Evolutionary conservation across 2,113 vertebrate genomes (phyloP).

Genomic region (Tricholaema leucomelas): DNA sequence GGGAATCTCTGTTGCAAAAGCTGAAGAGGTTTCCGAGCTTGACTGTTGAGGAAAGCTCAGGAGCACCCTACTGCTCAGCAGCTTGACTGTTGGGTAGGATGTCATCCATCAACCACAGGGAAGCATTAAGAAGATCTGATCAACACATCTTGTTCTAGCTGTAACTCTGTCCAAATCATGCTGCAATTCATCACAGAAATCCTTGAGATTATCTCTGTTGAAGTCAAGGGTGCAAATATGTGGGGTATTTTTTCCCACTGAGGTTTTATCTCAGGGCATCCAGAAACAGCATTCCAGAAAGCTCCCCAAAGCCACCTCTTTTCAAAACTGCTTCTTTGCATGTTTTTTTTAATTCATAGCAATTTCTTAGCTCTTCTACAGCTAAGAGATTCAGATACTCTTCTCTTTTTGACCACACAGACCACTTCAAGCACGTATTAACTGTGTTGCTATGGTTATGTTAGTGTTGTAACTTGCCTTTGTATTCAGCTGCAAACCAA

Average conservation of each 20-base stretch:
- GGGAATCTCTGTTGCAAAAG: neutral
- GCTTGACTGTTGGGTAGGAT: neutral
- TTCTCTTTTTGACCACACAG: conserved; percentile 11
- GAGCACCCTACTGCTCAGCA: neutral
- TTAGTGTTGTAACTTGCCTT: conserved; percentile 11
- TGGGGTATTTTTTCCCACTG: neutral
- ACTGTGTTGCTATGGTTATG: conserved; percentile 51
- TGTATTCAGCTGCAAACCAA: neutral
- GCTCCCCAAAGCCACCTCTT: neutral
- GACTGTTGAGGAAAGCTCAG: neutral
- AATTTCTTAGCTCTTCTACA: neutral
- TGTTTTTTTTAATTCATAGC: neutral
- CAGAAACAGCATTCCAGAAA: neutral
- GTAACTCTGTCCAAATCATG: neutral
- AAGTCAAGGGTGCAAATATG: neutral
- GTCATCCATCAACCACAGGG: neutral
- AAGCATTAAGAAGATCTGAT: neutral
- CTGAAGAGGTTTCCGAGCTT: neutral
- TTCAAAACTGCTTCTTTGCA: neutral
- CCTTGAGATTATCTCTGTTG: neutral
- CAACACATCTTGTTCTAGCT: neutral
- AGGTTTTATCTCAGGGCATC: neutral
- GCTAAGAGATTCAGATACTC: neutral
- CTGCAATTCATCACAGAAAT: neutral
- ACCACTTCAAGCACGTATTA: conserved; percentile 19